Evolutionary conservation across 2,888 invertebrate species (phyloP), one percentile per base, ranked within the genome.

Genomic region (Hydrotaea diabolus): DNA sequence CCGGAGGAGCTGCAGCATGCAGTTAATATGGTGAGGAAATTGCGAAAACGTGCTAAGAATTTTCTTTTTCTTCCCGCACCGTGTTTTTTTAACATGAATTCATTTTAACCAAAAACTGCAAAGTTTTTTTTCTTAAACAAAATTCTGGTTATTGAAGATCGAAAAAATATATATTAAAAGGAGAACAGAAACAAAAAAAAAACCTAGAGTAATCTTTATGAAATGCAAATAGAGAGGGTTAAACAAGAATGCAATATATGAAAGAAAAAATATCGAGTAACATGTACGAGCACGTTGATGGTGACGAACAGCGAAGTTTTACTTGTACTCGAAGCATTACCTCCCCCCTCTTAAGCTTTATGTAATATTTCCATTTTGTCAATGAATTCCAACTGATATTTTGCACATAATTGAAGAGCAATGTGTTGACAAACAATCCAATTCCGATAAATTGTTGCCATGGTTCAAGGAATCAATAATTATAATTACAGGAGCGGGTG

Each of bases 321-420:
- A n/a, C n/a, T n/a, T n/a, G n/a, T n/a, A n/a, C n/a, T n/a, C n/a
- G n/a, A n/a, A n/a, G n/a, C n/a, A n/a, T n/a, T n/a, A n/a, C n/a
- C n/a, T n/a, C n/a, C n/a, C n/a, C n/a, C 36, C n/a, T 19, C 4
- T 64, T 64, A 19, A 36, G 64, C 36, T 36, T 64, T 64, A 19
- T n/a, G 39, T 21, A 21, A 21, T 66, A 43, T 66, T 39, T 43
- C 39, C 66, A 66, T 39, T 43, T 8, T 43, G 36, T 43, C 21
- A 43, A 66, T 43, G 21, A 66, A 39, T 43, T 78, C 79, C 23
- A 79, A 17, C 53, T 59, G 43, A 87, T 87, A 89, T 88, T 88
- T 90, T 89, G 86, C 81, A 76, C 86, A 89, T 88, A 89, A 89
- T 90, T 89, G 88, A 88, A 87, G 87, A 86, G 85, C 89, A 89